Evolutionary conservation across 2,113 vertebrate genomes (phyloP).

Genomic region (Syngnathus floridae): DNA sequence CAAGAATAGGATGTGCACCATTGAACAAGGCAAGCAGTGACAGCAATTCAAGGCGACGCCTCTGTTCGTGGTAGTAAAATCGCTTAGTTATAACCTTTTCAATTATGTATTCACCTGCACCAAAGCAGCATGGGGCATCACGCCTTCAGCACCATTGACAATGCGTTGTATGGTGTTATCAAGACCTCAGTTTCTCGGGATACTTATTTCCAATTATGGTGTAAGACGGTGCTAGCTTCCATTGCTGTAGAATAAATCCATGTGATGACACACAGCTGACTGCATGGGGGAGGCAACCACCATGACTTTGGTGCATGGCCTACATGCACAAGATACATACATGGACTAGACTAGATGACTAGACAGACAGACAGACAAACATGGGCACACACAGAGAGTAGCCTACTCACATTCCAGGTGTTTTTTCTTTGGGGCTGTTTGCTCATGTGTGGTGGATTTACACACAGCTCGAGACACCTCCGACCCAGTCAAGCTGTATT

Average conservation of each 20-base stretch:
- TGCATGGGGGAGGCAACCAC: constrained; percentile 17
- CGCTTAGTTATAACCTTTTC: constrained; percentile 24
- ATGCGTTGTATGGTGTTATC: constrained; percentile 1
- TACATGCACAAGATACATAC: constrained; percentile 17
- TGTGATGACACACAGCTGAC: not conserved
- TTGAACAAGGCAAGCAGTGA: constrained; percentile 6
- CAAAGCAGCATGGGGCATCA: constrained; percentile 11
- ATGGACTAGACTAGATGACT: constrained; percentile 8
- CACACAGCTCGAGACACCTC: constrained; percentile 93
- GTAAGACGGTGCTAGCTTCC: not conserved
- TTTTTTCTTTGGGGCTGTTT: constrained; percentile 97
- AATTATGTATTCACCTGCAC: constrained; percentile 31
- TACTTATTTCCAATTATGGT: constrained; percentile 1
- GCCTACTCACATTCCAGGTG: constrained; percentile 97
- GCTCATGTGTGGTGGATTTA: constrained; percentile 97
- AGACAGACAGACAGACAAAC: constrained; percentile 21
- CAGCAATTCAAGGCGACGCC: constrained; percentile 1
- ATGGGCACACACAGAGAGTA: constrained; percentile 4
- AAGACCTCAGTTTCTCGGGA: constrained; percentile 2
- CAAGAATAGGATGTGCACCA: not conserved
- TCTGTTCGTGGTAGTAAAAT: constrained; percentile 1
- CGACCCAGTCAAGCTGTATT: constrained; percentile 96
- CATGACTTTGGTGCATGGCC: constrained; percentile 28
- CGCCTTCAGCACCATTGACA: not conserved
- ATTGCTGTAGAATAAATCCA: not conserved